Evolutionary conservation across 2,797 vertebrate genomes (phyloP).

Genomic region (Sebastes jordani): DNA sequence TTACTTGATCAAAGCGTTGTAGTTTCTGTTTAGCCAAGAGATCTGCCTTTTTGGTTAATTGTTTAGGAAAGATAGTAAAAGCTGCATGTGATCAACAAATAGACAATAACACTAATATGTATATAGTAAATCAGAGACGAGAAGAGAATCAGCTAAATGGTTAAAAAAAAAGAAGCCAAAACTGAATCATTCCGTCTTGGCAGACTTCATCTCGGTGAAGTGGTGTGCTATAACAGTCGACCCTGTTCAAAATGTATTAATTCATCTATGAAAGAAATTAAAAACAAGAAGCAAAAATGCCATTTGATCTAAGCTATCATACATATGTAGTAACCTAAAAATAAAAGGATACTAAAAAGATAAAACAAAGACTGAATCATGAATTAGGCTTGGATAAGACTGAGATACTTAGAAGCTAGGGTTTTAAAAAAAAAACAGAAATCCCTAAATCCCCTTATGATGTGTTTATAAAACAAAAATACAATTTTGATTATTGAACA

Average conservation of each 20-base stretch:
- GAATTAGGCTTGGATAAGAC: conserved; percentile 91
- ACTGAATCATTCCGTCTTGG: conserved; percentile 37
- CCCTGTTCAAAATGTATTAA: conserved; percentile 60
- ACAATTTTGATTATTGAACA: conserved; percentile 73
- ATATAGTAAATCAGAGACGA: conserved; percentile 58
- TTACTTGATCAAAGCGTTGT: conserved; percentile 60
- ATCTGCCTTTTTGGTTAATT: conserved; percentile 70
- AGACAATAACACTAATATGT: conserved; percentile 63
- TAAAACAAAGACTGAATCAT: conserved; percentile 77
- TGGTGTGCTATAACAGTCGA: conserved; percentile 54
- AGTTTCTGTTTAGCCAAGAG: conserved; percentile 45
- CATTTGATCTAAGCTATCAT: conserved; percentile 72
- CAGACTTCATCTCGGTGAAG: conserved; percentile 48
- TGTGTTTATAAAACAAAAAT: conserved; percentile 80
- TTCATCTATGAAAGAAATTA: conserved; percentile 60
- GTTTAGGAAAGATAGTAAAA: conserved; percentile 64
- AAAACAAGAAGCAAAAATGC: conserved; percentile 59
- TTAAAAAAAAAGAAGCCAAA: conserved; percentile 21
- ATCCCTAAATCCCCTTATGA: conserved; percentile 84
- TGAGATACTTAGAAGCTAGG: conserved; percentile 84
- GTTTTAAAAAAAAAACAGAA: conserved; percentile 66
- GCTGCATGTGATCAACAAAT: conserved; percentile 70
- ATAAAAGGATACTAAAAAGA: conserved; percentile 72
- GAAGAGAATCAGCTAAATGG: conserved; percentile 41
- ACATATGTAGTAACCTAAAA: conserved; percentile 72